Conservation (phyloP, 2,113 vertebrate genomes). For the Xenopus borealis region DNA sequence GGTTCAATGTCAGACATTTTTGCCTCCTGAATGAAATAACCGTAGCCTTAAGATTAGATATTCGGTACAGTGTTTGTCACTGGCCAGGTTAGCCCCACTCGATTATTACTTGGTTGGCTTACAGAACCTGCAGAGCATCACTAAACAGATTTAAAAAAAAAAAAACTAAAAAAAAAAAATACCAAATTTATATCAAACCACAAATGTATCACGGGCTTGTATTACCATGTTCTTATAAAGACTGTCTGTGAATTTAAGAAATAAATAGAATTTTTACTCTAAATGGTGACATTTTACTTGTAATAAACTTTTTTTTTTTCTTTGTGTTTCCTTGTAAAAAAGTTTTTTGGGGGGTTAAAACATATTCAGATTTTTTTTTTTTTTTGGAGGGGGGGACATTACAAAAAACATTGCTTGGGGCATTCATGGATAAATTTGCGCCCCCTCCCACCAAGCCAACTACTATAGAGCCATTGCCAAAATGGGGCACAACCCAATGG, state of each 20-base stretch:
- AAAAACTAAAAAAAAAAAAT: slow-evolving; percentile 18
- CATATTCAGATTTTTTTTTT: no score
- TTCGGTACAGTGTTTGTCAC: not conserved
- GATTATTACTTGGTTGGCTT: not conserved
- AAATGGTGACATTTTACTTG: slow-evolving; percentile 28
- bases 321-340: not conserved
- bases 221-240: slow-evolving; percentile 45
- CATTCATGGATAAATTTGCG: no score
- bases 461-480: no score
- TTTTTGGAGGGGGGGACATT: no score
- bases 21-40: not conserved
- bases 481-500: no score
- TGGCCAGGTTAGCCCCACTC: not conserved
- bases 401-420: no score
- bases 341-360: no score
- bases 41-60: not conserved
- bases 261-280: slow-evolving; percentile 46
- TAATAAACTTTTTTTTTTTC: slow-evolving; percentile 8
- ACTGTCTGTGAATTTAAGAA: slow-evolving; percentile 45
- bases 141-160: not conserved
- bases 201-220: slow-evolving; percentile 44
- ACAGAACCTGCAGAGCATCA: slow-evolving; percentile 37
- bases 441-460: no score
- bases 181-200: slow-evolving; percentile 45
- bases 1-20: not conserved